Conservation (phyloP, 2,888 invertebrate genomes). For the Chymomyza fuscimana region DNA sequence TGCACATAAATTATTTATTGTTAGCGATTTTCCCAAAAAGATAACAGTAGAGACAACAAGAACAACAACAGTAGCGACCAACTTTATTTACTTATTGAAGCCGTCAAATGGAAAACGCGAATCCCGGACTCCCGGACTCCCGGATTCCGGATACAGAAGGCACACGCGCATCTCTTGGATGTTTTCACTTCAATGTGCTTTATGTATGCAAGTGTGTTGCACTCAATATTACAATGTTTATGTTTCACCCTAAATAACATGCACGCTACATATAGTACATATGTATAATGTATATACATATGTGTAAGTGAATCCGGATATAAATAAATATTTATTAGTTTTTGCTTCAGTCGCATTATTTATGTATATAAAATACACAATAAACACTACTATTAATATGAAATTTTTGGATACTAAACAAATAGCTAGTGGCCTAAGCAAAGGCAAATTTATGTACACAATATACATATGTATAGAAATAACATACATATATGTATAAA, state of each 20-base stretch:
- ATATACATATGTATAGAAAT: not conserved
- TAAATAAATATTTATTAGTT: constrained; percentile 10
- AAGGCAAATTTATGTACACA: not conserved
- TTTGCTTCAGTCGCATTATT: not conserved
- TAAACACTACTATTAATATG: not conserved
- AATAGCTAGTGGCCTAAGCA: not conserved
- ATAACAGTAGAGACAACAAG: constrained; percentile 48
- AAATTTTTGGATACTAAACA: not conserved
- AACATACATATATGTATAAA: too few species aligned
- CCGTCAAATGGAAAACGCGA: not conserved
- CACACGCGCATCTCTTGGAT: not conserved
- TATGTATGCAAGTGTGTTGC: not conserved
- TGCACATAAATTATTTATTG: constrained; percentile 74
- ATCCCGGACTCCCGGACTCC: not conserved
- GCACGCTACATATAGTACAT: constrained; percentile 7
- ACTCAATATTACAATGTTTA: not conserved
- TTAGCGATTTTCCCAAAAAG: constrained; percentile 75
- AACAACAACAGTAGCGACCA: constrained; percentile 14
- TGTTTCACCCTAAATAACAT: not conserved
- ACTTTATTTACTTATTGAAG: not conserved
- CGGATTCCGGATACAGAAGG: not conserved
- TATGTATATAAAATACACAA: not conserved
- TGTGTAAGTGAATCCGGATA: not conserved
- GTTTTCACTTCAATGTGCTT: not conserved
- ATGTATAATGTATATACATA: not conserved